Percentiles rank a stretch among this genome's conserved stretches.
Conservation (phyloP, 2,113 vertebrate genomes). For the Speoplatyrhinus poulsoni region DNA sequence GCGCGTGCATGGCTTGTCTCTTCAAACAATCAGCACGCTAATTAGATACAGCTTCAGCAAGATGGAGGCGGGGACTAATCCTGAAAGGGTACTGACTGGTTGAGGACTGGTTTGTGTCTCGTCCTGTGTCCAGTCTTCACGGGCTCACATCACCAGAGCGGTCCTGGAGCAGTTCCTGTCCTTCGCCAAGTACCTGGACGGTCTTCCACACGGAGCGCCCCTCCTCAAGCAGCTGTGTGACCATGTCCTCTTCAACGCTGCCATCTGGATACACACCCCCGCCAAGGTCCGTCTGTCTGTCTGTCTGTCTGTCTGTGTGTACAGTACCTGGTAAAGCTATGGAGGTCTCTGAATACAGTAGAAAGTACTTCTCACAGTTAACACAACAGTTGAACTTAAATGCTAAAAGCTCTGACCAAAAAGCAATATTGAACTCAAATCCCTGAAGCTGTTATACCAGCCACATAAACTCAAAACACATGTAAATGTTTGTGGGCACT, state of each 20-base stretch:
- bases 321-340: not conserved
- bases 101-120: not conserved
- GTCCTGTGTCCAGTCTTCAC: constrained; percentile 82
- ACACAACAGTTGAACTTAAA: too few species aligned
- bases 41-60: too few species aligned
- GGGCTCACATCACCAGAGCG: constrained; percentile 95
- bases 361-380: too few species aligned
- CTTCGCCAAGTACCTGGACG: constrained; percentile 98
- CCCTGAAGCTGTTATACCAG: too few species aligned
- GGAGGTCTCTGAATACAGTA: not conserved
- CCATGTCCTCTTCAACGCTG: constrained; percentile 97
- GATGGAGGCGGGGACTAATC: too few species aligned
- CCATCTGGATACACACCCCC: constrained; percentile 99
- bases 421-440: too few species aligned
- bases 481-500: too few species aligned
- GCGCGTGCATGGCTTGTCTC: not conserved
- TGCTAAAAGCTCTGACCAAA: too few species aligned
- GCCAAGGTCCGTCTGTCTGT: constrained; percentile 83
- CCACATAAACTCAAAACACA: too few species aligned
- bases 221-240: constrained; percentile 98
- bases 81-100: not conserved
- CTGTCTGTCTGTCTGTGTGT: not conserved
- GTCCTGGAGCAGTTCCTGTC: constrained; percentile 97
- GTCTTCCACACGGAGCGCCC: constrained; percentile 94
- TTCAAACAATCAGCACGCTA: too few species aligned